Conservation (phyloP, 2,113 vertebrate species). For the Megalops atlanticus region DNA sequence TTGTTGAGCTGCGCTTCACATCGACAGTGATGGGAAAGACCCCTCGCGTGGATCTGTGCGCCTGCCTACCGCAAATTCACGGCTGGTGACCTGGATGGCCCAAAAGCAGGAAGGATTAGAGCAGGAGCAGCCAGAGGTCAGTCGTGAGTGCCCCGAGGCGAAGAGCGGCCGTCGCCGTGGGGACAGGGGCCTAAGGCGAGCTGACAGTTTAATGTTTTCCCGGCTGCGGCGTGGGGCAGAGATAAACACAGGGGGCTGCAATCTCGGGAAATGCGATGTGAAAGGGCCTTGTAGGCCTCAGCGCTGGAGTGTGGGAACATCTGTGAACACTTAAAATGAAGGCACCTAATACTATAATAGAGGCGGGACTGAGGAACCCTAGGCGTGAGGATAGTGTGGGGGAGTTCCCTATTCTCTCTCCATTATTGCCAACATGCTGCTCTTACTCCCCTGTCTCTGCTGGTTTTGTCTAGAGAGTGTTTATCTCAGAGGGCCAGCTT, state of each 20-base stretch:
- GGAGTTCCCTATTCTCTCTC: not conserved
- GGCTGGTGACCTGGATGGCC: not conserved
- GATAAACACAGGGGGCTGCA: conserved; percentile 11
- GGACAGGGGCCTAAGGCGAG: conserved; percentile 7
- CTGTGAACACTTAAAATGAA: conserved; percentile 74
- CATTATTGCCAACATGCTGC: not conserved
- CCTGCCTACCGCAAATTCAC: too few relatives aligned
- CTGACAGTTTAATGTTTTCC: conserved; percentile 33
- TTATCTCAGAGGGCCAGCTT: not conserved
- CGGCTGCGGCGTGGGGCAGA: not conserved
- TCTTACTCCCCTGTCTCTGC: not conserved
- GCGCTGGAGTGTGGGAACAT: conserved; percentile 58
- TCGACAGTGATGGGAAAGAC: not conserved
- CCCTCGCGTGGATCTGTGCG: not conserved
- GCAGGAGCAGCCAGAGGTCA: not conserved
- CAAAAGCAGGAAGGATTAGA: conserved; percentile 12
- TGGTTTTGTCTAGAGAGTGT: not conserved
- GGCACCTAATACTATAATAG: conserved; percentile 62
- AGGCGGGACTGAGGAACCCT: conserved; percentile 58
- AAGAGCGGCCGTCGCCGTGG: not conserved
- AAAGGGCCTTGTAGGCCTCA: conserved; percentile 50
- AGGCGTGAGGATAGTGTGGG: not conserved
- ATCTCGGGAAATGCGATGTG: conserved; percentile 16
- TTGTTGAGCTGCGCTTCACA: not conserved
- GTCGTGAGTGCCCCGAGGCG: not conserved